Evolutionary conservation across 1,140 invertebrate species (phyloP).

Genomic region (Sipha flava): DNA sequence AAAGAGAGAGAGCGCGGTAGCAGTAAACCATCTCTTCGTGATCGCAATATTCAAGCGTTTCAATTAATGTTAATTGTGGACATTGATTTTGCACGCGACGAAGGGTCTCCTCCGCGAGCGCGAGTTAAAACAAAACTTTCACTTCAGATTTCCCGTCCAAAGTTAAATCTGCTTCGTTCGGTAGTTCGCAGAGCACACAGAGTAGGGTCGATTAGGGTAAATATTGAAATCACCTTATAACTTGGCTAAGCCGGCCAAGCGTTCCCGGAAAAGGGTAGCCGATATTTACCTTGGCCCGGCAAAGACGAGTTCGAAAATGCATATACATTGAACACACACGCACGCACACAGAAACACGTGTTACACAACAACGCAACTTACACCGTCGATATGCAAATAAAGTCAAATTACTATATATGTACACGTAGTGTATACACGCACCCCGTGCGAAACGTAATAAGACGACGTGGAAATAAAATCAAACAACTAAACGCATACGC

Average conservation of each 20-base stretch:
- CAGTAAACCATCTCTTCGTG: neutral
- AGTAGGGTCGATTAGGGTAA: conserved; percentile 28
- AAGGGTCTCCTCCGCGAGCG: neutral
- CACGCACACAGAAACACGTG: neutral
- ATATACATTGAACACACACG: neutral
- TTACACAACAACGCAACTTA: too few relatives aligned
- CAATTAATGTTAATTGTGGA: conserved; percentile 32
- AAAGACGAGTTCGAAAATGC: neutral
- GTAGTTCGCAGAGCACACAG: neutral
- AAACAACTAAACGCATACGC: neutral
- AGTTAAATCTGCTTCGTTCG: conserved; percentile 7
- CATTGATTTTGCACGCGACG: conserved; percentile 5
- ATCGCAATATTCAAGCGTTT: conserved; percentile 10
- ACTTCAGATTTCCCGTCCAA: conserved; percentile 21
- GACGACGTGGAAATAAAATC: too few relatives aligned
- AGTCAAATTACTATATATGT: too few relatives aligned
- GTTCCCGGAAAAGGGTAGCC: neutral
- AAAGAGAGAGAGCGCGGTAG: neutral
- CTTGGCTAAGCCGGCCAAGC: conserved; percentile 20
- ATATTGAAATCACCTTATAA: conserved; percentile 33
- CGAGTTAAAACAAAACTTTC: conserved; percentile 25
- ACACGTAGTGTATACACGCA: too few relatives aligned
- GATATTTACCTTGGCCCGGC: neutral
- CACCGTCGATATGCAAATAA: too few relatives aligned
- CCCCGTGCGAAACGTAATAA: too few relatives aligned